These are phyloP conservation scores for Bicyclus anynana DNA, from an alignment of 1,140 invertebrate species.

Conservation along the genomic window DNA sequence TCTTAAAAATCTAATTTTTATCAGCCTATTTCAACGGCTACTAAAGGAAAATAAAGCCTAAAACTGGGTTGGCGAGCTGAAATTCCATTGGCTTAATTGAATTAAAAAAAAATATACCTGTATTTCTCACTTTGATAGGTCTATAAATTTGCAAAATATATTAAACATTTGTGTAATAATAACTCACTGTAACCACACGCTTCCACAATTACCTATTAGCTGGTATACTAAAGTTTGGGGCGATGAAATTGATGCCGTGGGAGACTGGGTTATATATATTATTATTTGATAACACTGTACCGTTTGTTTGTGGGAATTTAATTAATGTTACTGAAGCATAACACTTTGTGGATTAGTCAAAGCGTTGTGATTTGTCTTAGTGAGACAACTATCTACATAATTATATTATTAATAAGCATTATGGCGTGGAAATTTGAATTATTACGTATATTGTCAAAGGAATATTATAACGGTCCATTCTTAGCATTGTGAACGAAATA, in stretches of 20 bases:
- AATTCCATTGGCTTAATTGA: no score
- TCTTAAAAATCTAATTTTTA: no score
- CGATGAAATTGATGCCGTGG: constrained; percentile 7
- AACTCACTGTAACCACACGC: not conserved
- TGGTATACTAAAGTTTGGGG: constrained; percentile 1
- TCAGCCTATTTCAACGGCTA: no score
- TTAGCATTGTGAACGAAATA: no score
- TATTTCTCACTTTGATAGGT: no score
- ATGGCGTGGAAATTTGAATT: not conserved
- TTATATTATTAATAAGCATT: not conserved
- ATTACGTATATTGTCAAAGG: not conserved
- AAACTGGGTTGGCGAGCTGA: no score
- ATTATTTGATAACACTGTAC: constrained; percentile 3
- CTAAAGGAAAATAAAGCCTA: no score
- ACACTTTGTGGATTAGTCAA: not conserved
- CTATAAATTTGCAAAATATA: no score
- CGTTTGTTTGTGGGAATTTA: constrained; percentile 13
- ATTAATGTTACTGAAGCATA: constrained; percentile 6
- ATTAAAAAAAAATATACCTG: no score
- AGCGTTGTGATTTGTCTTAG: not conserved
- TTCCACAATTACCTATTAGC: not conserved
- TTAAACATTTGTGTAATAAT: not conserved
- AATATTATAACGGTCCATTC: no score
- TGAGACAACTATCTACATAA: not conserved
- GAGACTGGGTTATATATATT: constrained; percentile 3